These are phyloP conservation scores for Enteromius treurensis DNA, from an alignment of 2,797 vertebrate genomes.

Conservation along the genomic window DNA sequence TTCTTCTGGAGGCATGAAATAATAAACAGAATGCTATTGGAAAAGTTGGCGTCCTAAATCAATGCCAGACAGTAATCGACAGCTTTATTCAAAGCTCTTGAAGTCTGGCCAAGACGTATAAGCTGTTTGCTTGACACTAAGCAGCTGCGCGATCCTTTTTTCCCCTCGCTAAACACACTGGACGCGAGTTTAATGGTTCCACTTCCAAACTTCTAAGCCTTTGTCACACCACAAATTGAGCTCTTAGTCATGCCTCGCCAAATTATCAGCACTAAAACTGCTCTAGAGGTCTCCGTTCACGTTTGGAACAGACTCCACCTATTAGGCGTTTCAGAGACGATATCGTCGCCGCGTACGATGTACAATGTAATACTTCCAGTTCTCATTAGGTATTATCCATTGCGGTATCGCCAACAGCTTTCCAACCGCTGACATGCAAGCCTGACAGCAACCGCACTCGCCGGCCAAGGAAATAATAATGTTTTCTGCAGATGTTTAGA, in stretches of 20 bases:
- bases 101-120: constrained; percentile 12
- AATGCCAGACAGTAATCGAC: constrained; percentile 38
- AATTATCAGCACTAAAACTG: constrained; percentile 31
- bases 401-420: constrained; percentile 22
- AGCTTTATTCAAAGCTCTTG: constrained; percentile 34
- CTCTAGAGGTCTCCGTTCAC: background rate
- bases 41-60: constrained; percentile 31
- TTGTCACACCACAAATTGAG: constrained; percentile 52
- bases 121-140: constrained; percentile 29
- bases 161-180: constrained; percentile 26
- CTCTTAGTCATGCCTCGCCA: constrained; percentile 39
- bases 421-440: constrained; percentile 22
- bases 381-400: constrained; percentile 34
- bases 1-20: background rate
- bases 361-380: constrained; percentile 35
- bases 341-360: constrained; percentile 12
- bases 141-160: constrained; percentile 29
- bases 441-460: constrained; percentile 30
- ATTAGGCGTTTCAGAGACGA: constrained; percentile 1
- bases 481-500: constrained; percentile 49
- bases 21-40: background rate
- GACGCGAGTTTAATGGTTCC: constrained; percentile 31
- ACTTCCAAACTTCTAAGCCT: constrained; percentile 41
- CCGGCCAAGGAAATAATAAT: constrained; percentile 39
- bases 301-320: constrained; percentile 19